Conservation (phyloP, 1,140 invertebrate species). For the Luehdorfia chinensis region DNA sequence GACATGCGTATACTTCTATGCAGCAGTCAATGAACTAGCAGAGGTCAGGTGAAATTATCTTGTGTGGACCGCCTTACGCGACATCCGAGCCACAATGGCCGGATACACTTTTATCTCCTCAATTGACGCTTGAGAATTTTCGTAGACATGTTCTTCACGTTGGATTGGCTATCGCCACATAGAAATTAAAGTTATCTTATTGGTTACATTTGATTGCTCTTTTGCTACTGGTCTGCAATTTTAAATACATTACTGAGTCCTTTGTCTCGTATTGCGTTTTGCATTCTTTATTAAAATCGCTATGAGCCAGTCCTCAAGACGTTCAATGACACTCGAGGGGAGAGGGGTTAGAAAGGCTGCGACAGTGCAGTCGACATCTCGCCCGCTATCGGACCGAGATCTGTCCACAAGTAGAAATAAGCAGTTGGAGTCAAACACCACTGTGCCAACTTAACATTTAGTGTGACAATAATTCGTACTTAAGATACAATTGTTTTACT, state of each 20-base stretch:
- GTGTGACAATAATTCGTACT: slow-evolving; percentile 5
- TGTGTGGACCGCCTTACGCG: slow-evolving; percentile 50
- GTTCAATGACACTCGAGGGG: slow-evolving; percentile 47
- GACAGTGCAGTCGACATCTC: slow-evolving; percentile 59
- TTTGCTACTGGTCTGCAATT: slow-evolving; percentile 12
- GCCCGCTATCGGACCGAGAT: slow-evolving; percentile 49
- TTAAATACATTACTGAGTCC: slow-evolving; percentile 25
- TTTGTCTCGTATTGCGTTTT: slow-evolving; percentile 34
- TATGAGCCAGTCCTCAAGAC: slow-evolving; percentile 40
- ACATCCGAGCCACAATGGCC: slow-evolving; percentile 60
- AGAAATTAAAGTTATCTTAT: neutral
- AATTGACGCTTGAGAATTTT: slow-evolving; percentile 39
- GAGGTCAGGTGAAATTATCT: slow-evolving; percentile 75
- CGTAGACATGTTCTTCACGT: too few species aligned
- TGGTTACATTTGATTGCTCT: neutral
- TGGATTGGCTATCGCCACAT: too few species aligned
- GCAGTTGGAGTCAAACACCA: neutral
- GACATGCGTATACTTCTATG: slow-evolving; percentile 69
- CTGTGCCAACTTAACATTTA: neutral
- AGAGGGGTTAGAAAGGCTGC: slow-evolving; percentile 40
- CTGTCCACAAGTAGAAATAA: slow-evolving; percentile 37
- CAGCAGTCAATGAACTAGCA: slow-evolving; percentile 73
- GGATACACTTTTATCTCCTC: slow-evolving; percentile 45
- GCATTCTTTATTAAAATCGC: slow-evolving; percentile 29
- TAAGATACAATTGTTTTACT: too few species aligned